Evolutionary conservation across 2,113 vertebrate genomes (phyloP).

Genomic region (Albula goreensis): DNA sequence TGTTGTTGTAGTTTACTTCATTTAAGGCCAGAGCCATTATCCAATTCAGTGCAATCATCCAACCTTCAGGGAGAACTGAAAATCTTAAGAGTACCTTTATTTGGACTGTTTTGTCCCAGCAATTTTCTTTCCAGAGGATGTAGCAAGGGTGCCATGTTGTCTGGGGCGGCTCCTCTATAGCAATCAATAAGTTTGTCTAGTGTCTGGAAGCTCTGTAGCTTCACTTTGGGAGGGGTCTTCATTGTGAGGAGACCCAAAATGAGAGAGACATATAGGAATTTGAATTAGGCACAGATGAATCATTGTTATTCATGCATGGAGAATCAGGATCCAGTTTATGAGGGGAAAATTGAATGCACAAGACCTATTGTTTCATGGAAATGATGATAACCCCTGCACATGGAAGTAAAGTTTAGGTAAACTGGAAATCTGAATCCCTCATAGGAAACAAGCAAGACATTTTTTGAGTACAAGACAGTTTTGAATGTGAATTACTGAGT

Average conservation of each 20-base stretch:
- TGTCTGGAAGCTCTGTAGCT: constrained; percentile 35
- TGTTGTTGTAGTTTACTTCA: not conserved
- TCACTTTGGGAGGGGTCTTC: constrained; percentile 39
- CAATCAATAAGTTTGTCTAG: constrained; percentile 54
- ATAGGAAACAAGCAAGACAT: not conserved
- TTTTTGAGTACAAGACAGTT: not conserved
- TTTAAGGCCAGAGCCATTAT: not conserved
- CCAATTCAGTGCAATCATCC: not conserved
- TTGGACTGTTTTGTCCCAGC: constrained; percentile 44
- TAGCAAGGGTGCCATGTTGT: constrained; percentile 39
- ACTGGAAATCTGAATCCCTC: constrained; percentile 10
- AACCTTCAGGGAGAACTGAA: not conserved
- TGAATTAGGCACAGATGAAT: constrained; percentile 50
- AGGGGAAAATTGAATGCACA: constrained; percentile 30
- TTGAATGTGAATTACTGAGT: no score
- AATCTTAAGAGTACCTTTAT: constrained; percentile 33
- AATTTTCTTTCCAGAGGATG: constrained; percentile 28
- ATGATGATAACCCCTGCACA: constrained; percentile 18
- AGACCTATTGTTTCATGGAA: constrained; percentile 31
- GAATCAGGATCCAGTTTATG: constrained; percentile 37
- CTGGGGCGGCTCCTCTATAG: constrained; percentile 39
- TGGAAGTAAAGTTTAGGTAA: not conserved
- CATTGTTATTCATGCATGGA: constrained; percentile 49
- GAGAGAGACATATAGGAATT: constrained; percentile 17
- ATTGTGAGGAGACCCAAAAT: constrained; percentile 11